Evolutionary conservation across 1,140 invertebrate genomes (phyloP).

Genomic region (Aphelenchoides besseyi): DNA sequence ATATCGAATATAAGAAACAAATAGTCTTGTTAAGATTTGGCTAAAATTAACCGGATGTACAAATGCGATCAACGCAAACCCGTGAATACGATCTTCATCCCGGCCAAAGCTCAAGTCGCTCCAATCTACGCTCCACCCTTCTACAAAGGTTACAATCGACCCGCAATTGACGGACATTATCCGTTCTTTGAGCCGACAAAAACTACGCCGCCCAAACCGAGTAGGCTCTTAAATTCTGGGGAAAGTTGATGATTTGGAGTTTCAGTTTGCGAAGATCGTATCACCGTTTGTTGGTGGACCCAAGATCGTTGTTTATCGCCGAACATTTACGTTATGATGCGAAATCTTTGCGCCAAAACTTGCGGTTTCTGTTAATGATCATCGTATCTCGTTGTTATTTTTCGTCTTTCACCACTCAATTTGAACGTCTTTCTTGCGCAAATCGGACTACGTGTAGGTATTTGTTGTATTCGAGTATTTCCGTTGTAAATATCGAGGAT

Average conservation of each 20-base stretch:
- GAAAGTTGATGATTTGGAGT: too few species aligned
- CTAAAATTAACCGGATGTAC: conserved; percentile 62
- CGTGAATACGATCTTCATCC: conserved; percentile 13
- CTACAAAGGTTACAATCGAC: conserved; percentile 14
- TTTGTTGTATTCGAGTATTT: too few species aligned
- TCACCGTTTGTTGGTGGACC: conserved; percentile 63
- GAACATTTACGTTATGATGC: conserved; percentile 59
- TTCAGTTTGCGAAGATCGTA: conserved; percentile 56
- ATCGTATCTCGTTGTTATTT: too few species aligned
- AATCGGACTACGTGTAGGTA: background rate
- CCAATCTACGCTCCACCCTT: conserved; percentile 40
- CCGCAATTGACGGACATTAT: conserved; percentile 11
- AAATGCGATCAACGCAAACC: conserved; percentile 43
- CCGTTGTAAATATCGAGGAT: too few species aligned
- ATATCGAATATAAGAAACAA: too few species aligned
- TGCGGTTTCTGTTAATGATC: conserved; percentile 56
- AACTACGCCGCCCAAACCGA: background rate
- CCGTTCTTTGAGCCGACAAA: conserved; percentile 15
- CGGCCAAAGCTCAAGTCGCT: conserved; percentile 47
- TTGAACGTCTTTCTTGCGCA: background rate
- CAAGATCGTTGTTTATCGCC: conserved; percentile 59
- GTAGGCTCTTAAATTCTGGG: too few species aligned
- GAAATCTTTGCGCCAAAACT: conserved; percentile 56
- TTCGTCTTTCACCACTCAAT: background rate
- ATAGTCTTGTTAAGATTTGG: conserved; percentile 37